Evolutionary conservation across 2,888 invertebrate species (phyloP).

Genomic region (Hipparchia semele): DNA sequence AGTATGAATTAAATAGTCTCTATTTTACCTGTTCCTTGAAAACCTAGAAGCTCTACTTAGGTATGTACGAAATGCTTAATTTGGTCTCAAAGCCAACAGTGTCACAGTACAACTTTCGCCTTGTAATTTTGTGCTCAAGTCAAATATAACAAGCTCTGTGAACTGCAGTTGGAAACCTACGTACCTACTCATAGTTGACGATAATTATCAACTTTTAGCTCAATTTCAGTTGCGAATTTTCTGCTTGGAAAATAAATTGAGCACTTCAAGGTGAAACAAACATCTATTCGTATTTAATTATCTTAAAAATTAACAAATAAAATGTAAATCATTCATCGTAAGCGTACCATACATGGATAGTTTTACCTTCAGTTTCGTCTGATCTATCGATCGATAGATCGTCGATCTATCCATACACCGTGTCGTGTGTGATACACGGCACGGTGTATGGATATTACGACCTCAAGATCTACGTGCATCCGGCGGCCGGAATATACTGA

Average conservation of each 20-base stretch:
- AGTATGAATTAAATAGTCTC: too few species aligned
- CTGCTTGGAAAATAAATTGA: background rate
- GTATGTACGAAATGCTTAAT: background rate
- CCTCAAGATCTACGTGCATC: too few species aligned
- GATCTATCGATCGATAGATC: too few species aligned
- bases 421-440: too few species aligned
- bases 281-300: background rate
- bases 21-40: background rate
- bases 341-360: too few species aligned
- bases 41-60: background rate
- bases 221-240: background rate
- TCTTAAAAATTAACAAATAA: too few species aligned
- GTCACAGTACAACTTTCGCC: background rate
- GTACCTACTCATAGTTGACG: background rate
- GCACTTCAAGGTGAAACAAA: too few species aligned
- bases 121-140: slow-evolving; percentile 20
- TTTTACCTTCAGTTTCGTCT: too few species aligned
- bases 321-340: too few species aligned
- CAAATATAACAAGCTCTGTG: background rate
- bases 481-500: too few species aligned
- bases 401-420: too few species aligned
- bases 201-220: background rate
- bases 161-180: background rate
- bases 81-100: background rate
- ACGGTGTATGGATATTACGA: too few species aligned